phyloP scores from a whole-genome alignment of 2,797 vertebrate genomes.

The Eulemur coronatus region DNA sequence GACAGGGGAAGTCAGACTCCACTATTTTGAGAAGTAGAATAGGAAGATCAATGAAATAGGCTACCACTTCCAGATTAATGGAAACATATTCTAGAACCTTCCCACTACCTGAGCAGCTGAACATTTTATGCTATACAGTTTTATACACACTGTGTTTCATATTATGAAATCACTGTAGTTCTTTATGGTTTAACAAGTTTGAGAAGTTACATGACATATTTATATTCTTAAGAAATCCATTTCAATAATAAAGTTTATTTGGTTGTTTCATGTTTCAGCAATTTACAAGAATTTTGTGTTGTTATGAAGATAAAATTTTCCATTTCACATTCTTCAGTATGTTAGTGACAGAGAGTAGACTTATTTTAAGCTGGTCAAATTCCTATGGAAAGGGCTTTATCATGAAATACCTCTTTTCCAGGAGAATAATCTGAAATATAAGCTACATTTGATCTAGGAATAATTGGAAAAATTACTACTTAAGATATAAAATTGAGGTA shows the following conservation, averaged over 20 bases:
- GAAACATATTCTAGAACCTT: conserved; percentile 1
- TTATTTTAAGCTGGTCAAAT: conserved; percentile 6
- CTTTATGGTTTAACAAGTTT: conserved; percentile 65
- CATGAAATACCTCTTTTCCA: background rate
- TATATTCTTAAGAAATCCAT: conserved; percentile 62
- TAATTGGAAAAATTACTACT: background rate
- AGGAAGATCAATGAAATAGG: background rate
- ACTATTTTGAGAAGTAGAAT: background rate
- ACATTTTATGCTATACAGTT: conserved; percentile 55
- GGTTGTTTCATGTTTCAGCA: conserved; percentile 68
- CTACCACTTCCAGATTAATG: conserved; percentile 42
- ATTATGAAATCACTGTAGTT: conserved; percentile 33
- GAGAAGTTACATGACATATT: conserved; percentile 57
- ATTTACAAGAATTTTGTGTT: conserved; percentile 57
- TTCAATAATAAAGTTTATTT: conserved; percentile 75
- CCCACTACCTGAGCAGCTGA: conserved; percentile 7
- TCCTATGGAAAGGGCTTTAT: background rate
- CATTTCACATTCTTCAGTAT: conserved; percentile 8
- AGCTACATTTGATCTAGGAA: background rate
- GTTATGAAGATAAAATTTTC: conserved; percentile 43
- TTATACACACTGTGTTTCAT: conserved; percentile 26
- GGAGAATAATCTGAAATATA: background rate
- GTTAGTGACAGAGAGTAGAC: conserved; percentile 17
- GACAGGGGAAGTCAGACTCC: background rate
- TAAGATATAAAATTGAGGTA: background rate